These are phyloP conservation scores for Drepana falcataria DNA, from an alignment of 2,888 invertebrate genomes.

Conservation along the genomic window DNA sequence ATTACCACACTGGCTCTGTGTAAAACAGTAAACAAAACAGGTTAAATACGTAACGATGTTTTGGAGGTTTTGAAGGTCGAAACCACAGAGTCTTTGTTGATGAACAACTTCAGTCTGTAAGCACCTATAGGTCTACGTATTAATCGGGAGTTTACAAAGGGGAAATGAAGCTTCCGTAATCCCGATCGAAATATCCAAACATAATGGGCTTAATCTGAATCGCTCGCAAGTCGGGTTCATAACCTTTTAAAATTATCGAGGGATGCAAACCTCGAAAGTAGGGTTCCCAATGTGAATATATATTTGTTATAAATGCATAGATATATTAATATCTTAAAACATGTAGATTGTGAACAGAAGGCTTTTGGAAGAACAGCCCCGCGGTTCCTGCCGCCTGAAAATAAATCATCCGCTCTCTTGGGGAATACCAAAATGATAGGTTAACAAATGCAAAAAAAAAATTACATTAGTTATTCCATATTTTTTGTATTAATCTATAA, in stretches of 20 bases:
- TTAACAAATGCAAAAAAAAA: too few relatives aligned
- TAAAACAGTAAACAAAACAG: constrained; percentile 52
- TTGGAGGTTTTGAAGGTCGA: constrained; percentile 25
- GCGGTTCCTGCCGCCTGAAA: too few relatives aligned
- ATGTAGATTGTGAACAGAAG: too few relatives aligned
- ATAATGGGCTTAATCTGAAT: constrained; percentile 14
- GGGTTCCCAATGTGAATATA: background rate
- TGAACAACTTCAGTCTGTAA: constrained; percentile 25
- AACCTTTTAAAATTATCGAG: background rate
- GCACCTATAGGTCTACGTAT: constrained; percentile 32
- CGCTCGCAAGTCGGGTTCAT: background rate
- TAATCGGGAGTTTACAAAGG: constrained; percentile 33
- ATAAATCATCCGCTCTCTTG: too few relatives aligned
- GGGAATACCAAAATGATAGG: too few relatives aligned
- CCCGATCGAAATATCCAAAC: constrained; percentile 37
- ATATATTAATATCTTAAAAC: too few relatives aligned
- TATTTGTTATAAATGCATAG: too few relatives aligned
- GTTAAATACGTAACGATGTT: constrained; percentile 40
- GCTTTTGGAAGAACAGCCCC: too few relatives aligned
- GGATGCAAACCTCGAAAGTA: background rate
- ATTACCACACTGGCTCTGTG: constrained; percentile 52
- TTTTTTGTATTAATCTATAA: too few relatives aligned
- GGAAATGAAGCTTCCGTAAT: constrained; percentile 36
- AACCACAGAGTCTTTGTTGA: constrained; percentile 35
- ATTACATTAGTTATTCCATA: too few relatives aligned